Percentiles rank a stretch among this genome's conserved stretches.
phyloP scores from a whole-genome alignment of 1,140 invertebrate species.

The Calosoma granatense region DNA sequence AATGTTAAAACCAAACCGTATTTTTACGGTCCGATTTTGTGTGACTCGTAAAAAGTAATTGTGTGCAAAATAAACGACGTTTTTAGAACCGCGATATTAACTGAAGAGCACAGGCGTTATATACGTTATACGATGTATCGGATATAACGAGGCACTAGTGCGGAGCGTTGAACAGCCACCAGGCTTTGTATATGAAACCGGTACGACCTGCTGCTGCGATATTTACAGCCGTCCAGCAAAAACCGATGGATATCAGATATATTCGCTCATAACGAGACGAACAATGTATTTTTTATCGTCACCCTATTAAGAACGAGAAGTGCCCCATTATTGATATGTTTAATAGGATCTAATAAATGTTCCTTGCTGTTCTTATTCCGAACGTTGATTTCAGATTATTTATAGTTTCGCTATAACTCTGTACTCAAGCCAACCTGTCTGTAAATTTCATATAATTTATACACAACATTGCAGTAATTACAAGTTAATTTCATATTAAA shows the following conservation, averaged over 20 bases:
- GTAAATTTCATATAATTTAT: too few species aligned
- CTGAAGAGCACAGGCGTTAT: neutral
- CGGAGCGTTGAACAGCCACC: neutral
- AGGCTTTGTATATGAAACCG: neutral
- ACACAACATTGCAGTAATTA: too few species aligned
- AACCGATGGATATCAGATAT: neutral
- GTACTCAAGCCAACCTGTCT: too few species aligned
- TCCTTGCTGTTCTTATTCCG: neutral
- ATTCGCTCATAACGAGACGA: neutral
- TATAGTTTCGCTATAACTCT: too few species aligned
- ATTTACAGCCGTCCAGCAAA: neutral
- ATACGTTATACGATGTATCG: neutral
- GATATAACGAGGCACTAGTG: neutral
- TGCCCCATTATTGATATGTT: neutral
- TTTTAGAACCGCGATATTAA: slow-evolving; percentile 1
- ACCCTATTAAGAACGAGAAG: neutral
- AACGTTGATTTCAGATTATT: too few species aligned
- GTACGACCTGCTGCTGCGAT: neutral
- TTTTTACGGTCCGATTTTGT: slow-evolving; percentile 1
- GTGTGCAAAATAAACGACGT: neutral
- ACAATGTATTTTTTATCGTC: neutral
- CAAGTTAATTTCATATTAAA: too few species aligned
- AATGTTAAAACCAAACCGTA: neutral
- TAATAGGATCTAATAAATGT: neutral
- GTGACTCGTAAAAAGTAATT: slow-evolving; percentile 4